These are phyloP conservation scores for Rynchops niger DNA, from an alignment of 2,113 vertebrate genomes.

Conservation along the genomic window DNA sequence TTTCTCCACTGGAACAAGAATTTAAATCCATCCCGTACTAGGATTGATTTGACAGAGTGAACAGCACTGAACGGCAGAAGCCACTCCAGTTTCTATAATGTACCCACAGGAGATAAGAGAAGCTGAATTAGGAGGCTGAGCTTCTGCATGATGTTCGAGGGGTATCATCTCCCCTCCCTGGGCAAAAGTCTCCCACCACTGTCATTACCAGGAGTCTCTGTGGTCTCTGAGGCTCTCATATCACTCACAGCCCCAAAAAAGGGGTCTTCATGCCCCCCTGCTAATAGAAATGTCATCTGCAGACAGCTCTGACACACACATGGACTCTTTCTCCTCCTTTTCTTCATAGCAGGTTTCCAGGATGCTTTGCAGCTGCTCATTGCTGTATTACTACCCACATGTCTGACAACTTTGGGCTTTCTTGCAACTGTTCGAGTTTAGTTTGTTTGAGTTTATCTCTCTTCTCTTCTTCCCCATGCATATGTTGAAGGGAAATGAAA, in stretches of 20 bases:
- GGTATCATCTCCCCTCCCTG: background rate
- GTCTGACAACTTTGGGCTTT: background rate
- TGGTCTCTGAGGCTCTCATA: background rate
- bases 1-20: background rate
- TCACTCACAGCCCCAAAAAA: background rate
- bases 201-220: background rate
- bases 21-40: background rate
- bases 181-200: background rate
- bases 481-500: background rate
- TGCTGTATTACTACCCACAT: rapidly evolving
- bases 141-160: background rate
- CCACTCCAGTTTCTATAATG: background rate
- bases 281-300: background rate
- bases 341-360: background rate
- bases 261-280: rapidly evolving
- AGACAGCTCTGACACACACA: background rate
- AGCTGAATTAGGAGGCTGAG: background rate
- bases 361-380: background rate
- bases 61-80: background rate
- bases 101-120: background rate
- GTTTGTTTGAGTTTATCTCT: background rate
- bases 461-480: rapidly evolving
- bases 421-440: background rate
- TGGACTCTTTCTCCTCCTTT: background rate
- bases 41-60: background rate